Evolutionary conservation across 2,797 vertebrate genomes (phyloP).

Genomic region (Erethizon dorsatum): DNA sequence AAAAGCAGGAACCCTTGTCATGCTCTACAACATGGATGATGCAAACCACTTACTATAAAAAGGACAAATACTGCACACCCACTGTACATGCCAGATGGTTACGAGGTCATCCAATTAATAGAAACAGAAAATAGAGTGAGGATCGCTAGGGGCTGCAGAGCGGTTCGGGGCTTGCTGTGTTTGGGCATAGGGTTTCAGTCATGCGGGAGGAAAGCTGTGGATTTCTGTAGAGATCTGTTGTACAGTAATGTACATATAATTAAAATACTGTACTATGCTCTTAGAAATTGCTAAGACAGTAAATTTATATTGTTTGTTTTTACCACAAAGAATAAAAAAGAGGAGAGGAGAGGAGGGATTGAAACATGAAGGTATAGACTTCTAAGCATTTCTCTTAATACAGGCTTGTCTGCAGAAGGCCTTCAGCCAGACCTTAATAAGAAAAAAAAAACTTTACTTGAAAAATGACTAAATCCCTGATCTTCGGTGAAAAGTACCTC

Average conservation of each 20-base stretch:
- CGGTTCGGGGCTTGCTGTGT: accelerated
- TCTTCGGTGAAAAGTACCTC: background rate
- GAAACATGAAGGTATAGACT: background rate
- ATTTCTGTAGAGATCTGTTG: background rate
- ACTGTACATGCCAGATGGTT: background rate
- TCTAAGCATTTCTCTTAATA: background rate
- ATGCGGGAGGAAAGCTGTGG: background rate
- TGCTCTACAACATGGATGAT: too few species aligned
- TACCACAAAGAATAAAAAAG: background rate
- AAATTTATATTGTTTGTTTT: background rate
- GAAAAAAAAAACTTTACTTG: background rate
- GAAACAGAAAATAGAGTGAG: background rate
- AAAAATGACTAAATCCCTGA: background rate
- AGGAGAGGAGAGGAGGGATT: background rate
- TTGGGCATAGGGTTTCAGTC: background rate
- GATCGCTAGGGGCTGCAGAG: background rate
- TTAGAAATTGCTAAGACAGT: background rate
- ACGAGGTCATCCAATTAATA: background rate
- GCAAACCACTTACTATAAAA: background rate
- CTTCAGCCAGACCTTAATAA: background rate
- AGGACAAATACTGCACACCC: background rate
- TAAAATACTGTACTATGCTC: background rate
- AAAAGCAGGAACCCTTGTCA: background rate
- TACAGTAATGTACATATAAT: too few species aligned
- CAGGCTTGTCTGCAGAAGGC: background rate